phyloP scores from a whole-genome alignment of 2,797 vertebrate species.

The Coreius guichenoti region DNA sequence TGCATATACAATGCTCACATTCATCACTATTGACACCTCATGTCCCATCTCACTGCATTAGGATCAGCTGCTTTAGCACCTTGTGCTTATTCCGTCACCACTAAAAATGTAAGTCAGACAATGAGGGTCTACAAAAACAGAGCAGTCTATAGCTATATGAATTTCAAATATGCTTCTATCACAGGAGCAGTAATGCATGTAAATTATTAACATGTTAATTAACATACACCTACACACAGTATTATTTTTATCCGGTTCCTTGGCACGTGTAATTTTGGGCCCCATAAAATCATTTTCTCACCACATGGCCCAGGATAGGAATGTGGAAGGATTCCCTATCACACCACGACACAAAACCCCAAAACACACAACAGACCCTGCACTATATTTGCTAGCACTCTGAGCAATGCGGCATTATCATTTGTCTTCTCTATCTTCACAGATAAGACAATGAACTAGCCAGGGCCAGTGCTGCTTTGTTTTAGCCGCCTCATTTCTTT shows the following conservation, averaged over 20 bases:
- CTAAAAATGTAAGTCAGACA: neutral
- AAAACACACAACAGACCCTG: constrained; percentile 18
- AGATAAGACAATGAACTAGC: constrained; percentile 80
- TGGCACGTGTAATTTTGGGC: neutral
- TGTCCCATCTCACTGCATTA: constrained; percentile 49
- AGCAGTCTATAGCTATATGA: neutral
- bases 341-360: constrained; percentile 56
- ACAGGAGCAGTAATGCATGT: neutral
- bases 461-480: constrained; percentile 56
- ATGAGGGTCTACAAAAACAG: neutral
- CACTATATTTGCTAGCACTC: constrained; percentile 50
- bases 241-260: constrained; percentile 37
- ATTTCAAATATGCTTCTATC: neutral
- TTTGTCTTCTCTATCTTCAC: constrained; percentile 77
- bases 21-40: constrained; percentile 68
- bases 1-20: constrained; percentile 72
- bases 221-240: constrained; percentile 25
- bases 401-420: constrained; percentile 73
- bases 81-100: neutral
- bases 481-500: constrained; percentile 62
- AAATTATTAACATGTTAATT: constrained; percentile 3
- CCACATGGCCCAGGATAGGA: constrained; percentile 56
- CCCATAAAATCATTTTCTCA: constrained; percentile 45
- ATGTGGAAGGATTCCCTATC: constrained; percentile 11
- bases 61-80: constrained; percentile 11